Conservation (phyloP, 2,797 vertebrate genomes). For the Phataginus tricuspis region DNA sequence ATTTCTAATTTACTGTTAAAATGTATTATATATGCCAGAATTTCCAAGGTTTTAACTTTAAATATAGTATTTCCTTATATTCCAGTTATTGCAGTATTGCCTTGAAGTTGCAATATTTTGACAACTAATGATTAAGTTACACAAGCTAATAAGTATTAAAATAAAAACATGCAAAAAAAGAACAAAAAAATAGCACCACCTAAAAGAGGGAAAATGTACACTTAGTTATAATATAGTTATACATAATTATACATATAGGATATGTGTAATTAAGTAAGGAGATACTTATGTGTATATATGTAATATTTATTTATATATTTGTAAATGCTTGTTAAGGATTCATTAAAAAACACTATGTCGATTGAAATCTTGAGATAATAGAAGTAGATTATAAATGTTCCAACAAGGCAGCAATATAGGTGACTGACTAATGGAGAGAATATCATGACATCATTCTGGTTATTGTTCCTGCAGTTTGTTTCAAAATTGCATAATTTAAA, state of each 20-base stretch:
- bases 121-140: not conserved
- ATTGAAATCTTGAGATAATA: not conserved
- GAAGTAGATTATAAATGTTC: not conserved
- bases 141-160: slow-evolving; percentile 25
- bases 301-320: not conserved
- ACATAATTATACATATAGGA: not conserved
- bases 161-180: not conserved
- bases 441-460: not conserved
- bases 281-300: not conserved
- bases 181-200: not conserved
- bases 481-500: slow-evolving; percentile 13
- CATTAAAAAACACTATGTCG: not conserved
- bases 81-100: not conserved
- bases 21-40: not conserved
- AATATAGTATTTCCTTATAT: slow-evolving; percentile 25
- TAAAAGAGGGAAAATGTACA: not conserved
- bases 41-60: slow-evolving; percentile 58
- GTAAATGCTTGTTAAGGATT: not conserved
- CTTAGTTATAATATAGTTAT: not conserved
- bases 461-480: slow-evolving; percentile 4
- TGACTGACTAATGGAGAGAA: not conserved
- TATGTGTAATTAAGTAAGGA: not conserved
- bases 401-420: not conserved
- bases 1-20: slow-evolving; percentile 25
- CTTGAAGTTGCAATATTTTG: not conserved